Percentiles rank a stretch among this genome's conserved stretches.
Evolutionary conservation across 2,888 invertebrate genomes (phyloP).

Genomic region (Apamea epomidion): DNA sequence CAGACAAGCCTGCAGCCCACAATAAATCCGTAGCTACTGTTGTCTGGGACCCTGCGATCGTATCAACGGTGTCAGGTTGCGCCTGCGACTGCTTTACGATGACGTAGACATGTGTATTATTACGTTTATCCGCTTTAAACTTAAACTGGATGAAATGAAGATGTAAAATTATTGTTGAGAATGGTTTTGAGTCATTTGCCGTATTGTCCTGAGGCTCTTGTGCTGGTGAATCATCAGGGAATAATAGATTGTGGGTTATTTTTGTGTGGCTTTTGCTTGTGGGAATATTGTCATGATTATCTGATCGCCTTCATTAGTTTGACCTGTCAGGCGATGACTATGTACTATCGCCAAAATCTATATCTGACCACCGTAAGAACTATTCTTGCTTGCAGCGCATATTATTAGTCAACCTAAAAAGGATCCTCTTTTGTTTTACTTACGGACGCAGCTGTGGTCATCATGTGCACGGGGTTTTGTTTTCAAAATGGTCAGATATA

Average conservation of each 20-base stretch:
- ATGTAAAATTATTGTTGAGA: slow-evolving; percentile 48
- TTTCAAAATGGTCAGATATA: too few relatives aligned
- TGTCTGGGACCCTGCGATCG: slow-evolving; percentile 65
- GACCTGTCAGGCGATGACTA: not conserved
- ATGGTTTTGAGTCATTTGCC: slow-evolving; percentile 44
- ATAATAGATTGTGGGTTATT: slow-evolving; percentile 22
- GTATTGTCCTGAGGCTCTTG: slow-evolving; percentile 53
- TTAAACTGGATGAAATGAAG: slow-evolving; percentile 60
- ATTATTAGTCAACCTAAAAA: too few relatives aligned
- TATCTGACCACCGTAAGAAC: too few relatives aligned
- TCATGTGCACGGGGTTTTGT: too few relatives aligned
- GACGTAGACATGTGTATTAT: slow-evolving; percentile 62
- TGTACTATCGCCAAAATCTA: too few relatives aligned
- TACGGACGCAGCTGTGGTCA: too few relatives aligned
- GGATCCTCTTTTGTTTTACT: too few relatives aligned
- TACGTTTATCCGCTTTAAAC: slow-evolving; percentile 53
- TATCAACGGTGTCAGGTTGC: slow-evolving; percentile 76
- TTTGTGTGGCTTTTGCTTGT: slow-evolving; percentile 6
- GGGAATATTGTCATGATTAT: not conserved
- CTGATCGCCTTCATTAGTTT: not conserved
- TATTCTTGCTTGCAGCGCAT: too few relatives aligned
- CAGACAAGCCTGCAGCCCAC: slow-evolving; percentile 27
- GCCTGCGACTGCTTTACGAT: slow-evolving; percentile 70
- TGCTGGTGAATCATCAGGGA: slow-evolving; percentile 42
- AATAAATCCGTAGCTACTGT: slow-evolving; percentile 63